Evolutionary conservation across 2,888 invertebrate genomes (phyloP).

Genomic region (Trissonchulus latispiculum): DNA sequence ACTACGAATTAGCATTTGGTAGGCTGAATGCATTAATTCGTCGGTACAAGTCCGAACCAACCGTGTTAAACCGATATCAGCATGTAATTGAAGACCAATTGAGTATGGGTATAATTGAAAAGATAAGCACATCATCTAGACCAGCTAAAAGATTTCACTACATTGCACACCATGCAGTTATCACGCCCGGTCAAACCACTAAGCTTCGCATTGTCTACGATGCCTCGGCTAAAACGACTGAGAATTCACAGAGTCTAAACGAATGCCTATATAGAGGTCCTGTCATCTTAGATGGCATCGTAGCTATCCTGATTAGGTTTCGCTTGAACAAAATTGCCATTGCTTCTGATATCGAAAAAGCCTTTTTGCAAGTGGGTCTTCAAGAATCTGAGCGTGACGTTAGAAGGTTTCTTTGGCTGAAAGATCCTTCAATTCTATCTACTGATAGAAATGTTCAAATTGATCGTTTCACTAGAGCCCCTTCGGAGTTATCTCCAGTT

Average conservation of each 20-base stretch:
- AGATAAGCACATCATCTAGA: neutral
- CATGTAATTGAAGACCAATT: slow-evolving; percentile 21
- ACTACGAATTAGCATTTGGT: slow-evolving; percentile 14
- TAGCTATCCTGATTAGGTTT: slow-evolving; percentile 26
- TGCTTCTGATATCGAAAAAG: slow-evolving; percentile 24
- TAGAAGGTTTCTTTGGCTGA: slow-evolving; percentile 27
- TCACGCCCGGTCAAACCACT: slow-evolving; percentile 21
- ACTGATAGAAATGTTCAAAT: slow-evolving; percentile 19
- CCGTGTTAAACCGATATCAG: slow-evolving; percentile 19
- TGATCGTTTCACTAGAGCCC: slow-evolving; percentile 28
- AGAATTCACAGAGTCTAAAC: slow-evolving; percentile 24
- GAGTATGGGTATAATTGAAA: slow-evolving; percentile 22
- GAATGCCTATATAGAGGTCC: slow-evolving; percentile 29
- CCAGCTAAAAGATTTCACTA: slow-evolving; percentile 22
- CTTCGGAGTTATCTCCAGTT: slow-evolving; percentile 28
- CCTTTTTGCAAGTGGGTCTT: slow-evolving; percentile 24
- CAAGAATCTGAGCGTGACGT: slow-evolving; percentile 26
- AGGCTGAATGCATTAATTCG: slow-evolving; percentile 10
- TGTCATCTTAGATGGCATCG: slow-evolving; percentile 22
- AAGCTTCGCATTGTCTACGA: slow-evolving; percentile 34
- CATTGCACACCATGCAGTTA: slow-evolving; percentile 27
- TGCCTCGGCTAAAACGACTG: slow-evolving; percentile 25
- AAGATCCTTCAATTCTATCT: slow-evolving; percentile 15
- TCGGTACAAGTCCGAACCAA: neutral
- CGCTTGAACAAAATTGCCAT: slow-evolving; percentile 24